Conservation (phyloP, 2,113 vertebrate species). For the Aldabrachelys gigantea region DNA sequence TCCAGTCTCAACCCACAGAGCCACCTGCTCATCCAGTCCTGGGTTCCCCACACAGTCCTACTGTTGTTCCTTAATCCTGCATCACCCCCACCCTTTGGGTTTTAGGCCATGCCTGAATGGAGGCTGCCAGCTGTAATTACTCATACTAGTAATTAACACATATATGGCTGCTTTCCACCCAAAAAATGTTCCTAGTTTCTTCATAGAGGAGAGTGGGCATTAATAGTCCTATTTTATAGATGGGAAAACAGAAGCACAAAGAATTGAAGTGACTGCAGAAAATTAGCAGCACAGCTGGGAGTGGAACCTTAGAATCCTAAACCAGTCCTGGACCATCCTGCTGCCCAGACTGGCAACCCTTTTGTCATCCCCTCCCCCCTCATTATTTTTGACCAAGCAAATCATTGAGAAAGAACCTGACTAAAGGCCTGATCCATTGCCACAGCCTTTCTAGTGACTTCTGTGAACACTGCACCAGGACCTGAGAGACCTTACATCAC, state of each 20-base stretch:
- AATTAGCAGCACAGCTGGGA: not conserved
- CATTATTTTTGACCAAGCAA: not conserved
- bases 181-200: not conserved
- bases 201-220: not conserved
- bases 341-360: no score
- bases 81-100: no score
- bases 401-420: not conserved
- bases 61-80: no score
- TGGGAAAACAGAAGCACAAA: not conserved
- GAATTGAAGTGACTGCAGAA: not conserved
- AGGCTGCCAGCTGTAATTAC: not conserved
- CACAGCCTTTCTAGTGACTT: not conserved
- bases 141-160: not conserved
- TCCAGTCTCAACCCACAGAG: not conserved
- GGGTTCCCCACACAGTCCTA: no score
- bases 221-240: not conserved
- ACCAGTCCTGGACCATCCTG: not conserved
- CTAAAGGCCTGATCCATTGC: not conserved
- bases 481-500: not conserved
- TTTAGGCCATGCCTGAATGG: no score
- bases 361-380: not conserved
- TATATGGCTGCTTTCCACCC: not conserved
- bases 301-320: not conserved
- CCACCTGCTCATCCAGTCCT: not conserved
- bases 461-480: not conserved